Percentiles rank a stretch among this genome's conserved stretches.
These are phyloP conservation scores for Macropus fuliginosus DNA, from an alignment of 2,797 vertebrate genomes.

Conservation along the genomic window DNA sequence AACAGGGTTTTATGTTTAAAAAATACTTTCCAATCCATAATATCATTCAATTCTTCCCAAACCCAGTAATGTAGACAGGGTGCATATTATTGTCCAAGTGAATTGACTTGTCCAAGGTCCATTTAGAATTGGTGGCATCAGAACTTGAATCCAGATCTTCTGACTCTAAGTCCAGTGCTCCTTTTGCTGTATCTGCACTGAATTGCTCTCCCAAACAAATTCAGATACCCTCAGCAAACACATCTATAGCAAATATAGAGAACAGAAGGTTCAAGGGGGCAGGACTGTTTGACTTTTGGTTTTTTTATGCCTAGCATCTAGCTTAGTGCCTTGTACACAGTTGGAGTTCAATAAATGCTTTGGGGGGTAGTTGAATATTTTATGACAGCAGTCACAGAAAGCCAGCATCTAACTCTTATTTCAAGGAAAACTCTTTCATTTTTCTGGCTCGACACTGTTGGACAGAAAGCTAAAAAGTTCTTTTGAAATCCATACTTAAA, in stretches of 20 bases:
- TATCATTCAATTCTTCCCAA: background rate
- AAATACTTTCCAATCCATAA: background rate
- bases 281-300: background rate
- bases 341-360: background rate
- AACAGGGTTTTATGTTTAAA: background rate
- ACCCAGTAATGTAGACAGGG: background rate
- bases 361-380: background rate
- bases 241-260: background rate
- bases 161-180: background rate
- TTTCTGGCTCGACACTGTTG: accelerated
- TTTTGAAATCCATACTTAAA: background rate
- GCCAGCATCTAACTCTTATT: background rate
- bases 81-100: background rate
- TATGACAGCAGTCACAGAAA: background rate
- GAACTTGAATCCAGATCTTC: background rate
- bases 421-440: background rate
- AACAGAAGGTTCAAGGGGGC: background rate
- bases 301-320: background rate
- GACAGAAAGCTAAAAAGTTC: background rate
- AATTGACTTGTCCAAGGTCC: background rate
- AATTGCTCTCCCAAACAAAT: background rate
- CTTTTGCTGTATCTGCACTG: background rate
- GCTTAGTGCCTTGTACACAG: background rate
- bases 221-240: background rate
- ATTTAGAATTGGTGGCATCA: background rate